Percentiles rank a stretch among this genome's conserved stretches.
These are phyloP conservation scores for Noctuana brunneofusca DNA, from an alignment of 2,888 invertebrate genomes.

Conservation along the genomic window DNA sequence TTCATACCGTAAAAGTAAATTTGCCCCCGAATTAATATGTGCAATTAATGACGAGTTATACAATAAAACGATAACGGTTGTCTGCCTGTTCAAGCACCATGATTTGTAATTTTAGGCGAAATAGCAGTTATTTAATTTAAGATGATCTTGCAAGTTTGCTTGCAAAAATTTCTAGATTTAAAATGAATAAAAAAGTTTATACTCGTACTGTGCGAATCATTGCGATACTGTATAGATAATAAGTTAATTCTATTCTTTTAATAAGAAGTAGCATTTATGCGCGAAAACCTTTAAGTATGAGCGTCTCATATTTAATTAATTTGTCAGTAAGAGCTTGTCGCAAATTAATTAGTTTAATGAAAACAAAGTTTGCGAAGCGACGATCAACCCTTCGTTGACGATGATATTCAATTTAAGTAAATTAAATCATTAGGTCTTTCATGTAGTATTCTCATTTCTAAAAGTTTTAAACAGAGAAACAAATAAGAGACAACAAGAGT, in stretches of 20 bases:
- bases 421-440: neutral
- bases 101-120: neutral
- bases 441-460: too few species aligned
- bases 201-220: too few species aligned
- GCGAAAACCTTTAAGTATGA: neutral
- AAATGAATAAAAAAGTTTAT: too few species aligned
- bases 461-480: too few species aligned
- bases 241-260: neutral
- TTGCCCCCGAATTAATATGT: conserved; percentile 15
- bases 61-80: neutral
- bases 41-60: conserved; percentile 10
- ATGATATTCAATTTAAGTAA: neutral
- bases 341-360: conserved; percentile 24
- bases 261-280: neutral
- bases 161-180: too few species aligned
- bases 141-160: too few species aligned
- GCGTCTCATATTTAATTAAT: conserved; percentile 20
- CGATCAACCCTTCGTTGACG: neutral
- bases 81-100: neutral
- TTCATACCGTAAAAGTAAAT: conserved; percentile 11
- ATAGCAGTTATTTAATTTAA: too few species aligned
- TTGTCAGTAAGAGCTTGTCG: conserved; percentile 16
- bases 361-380: conserved; percentile 17
- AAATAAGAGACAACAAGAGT: too few species aligned
- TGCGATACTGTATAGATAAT: too few species aligned